Conservation (phyloP, 1,140 invertebrate species). For the Mya arenaria region DNA sequence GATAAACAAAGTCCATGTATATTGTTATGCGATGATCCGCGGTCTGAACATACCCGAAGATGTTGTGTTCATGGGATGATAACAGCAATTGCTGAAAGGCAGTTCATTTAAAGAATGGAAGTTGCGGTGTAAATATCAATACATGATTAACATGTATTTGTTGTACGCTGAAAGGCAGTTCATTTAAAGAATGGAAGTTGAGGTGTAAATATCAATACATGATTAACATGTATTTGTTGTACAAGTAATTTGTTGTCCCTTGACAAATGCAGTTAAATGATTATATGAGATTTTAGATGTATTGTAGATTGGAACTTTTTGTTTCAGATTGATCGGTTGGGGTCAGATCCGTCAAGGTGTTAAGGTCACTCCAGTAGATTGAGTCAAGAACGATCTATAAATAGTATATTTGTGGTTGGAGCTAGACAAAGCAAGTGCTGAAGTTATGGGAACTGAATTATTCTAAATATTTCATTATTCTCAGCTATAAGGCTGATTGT, state of each 20-base stretch:
- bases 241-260: neutral
- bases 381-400: neutral
- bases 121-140: too few relatives aligned
- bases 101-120: too few relatives aligned
- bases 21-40: too few relatives aligned
- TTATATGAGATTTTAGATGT: neutral
- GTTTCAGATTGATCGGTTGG: slow-evolving; percentile 77
- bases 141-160: neutral
- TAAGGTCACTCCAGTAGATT: slow-evolving; percentile 70
- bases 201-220: neutral
- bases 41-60: too few relatives aligned
- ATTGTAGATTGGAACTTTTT: neutral
- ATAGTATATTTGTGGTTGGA: too few relatives aligned
- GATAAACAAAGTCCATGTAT: too few relatives aligned
- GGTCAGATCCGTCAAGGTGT: slow-evolving; percentile 76
- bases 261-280: neutral
- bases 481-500: too few relatives aligned
- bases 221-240: neutral
- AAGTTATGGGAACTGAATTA: too few relatives aligned
- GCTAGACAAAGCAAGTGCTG: too few relatives aligned
- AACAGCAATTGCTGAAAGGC: too few relatives aligned
- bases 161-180: neutral
- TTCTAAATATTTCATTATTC: too few relatives aligned
- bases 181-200: neutral
- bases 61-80: too few relatives aligned